phyloP scores from a whole-genome alignment of 2,888 invertebrate genomes.

The Diaprepes abbreviatus region DNA sequence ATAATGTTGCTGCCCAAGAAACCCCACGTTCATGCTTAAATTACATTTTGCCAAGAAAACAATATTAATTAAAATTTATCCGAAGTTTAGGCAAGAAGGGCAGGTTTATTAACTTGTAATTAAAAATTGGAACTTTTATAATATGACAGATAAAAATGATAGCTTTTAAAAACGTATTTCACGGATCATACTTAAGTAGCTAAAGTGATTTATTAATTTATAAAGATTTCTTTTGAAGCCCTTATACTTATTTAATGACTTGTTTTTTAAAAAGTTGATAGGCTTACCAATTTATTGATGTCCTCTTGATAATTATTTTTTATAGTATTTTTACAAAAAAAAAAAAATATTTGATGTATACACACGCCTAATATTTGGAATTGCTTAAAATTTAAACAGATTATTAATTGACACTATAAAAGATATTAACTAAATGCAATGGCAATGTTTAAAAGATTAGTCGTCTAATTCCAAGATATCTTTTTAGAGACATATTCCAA shows the following conservation, averaged over 20 bases:
- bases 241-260: not conserved
- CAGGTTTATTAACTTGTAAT: constrained; percentile 20
- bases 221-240: not conserved
- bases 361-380: too few relatives aligned
- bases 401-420: too few relatives aligned
- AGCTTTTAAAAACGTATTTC: constrained; percentile 6
- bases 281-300: too few relatives aligned
- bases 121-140: constrained; percentile 23
- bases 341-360: too few relatives aligned
- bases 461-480: too few relatives aligned
- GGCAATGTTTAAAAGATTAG: too few relatives aligned
- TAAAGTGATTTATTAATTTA: constrained; percentile 7
- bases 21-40: constrained; percentile 9
- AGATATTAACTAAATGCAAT: too few relatives aligned
- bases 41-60: constrained; percentile 21
- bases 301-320: too few relatives aligned
- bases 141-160: constrained; percentile 19
- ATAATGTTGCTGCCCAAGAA: constrained; percentile 9
- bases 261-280: too few relatives aligned
- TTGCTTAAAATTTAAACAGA: too few relatives aligned
- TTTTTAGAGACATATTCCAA: too few relatives aligned
- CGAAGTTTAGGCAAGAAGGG: constrained; percentile 7
- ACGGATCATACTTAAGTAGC: constrained; percentile 1
- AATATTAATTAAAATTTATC: constrained; percentile 32
- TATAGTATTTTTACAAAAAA: too few relatives aligned